Conservation (phyloP, 2,113 vertebrate genomes). For the Microcebus griseorufus region DNA sequence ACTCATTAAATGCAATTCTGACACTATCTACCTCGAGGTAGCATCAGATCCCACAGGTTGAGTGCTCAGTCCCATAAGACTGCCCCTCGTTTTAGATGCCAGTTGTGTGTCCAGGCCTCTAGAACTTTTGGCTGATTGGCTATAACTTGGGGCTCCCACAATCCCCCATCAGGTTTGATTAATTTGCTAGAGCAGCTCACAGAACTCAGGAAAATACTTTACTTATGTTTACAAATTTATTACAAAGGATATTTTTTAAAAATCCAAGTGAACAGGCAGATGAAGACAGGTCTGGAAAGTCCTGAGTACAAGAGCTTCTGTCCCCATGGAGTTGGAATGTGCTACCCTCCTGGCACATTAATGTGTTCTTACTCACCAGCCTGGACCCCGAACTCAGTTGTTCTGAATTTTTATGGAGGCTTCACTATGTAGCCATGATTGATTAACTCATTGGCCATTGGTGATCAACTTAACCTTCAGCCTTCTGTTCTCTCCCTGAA, state of each 20-base stretch:
- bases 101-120: background rate
- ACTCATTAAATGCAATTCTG: background rate
- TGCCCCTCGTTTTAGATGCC: background rate
- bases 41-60: background rate
- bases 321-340: background rate
- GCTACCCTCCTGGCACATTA: rapidly evolving
- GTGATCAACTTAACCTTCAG: background rate
- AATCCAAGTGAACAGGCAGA: background rate
- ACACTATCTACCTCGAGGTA: background rate
- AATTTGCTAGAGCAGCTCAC: background rate
- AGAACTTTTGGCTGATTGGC: background rate
- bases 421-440: background rate
- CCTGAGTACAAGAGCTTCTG: background rate
- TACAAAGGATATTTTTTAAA: background rate
- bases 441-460: background rate
- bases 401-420: background rate
- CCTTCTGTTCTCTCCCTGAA: background rate
- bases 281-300: background rate
- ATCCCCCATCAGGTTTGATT: background rate
- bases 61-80: background rate
- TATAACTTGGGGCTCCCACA: background rate
- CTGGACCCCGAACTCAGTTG: background rate
- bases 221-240: background rate
- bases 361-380: background rate
- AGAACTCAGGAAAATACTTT: background rate